Conservation (phyloP, 1,140 invertebrate genomes). For the Phymorhynchus buccinoides region DNA sequence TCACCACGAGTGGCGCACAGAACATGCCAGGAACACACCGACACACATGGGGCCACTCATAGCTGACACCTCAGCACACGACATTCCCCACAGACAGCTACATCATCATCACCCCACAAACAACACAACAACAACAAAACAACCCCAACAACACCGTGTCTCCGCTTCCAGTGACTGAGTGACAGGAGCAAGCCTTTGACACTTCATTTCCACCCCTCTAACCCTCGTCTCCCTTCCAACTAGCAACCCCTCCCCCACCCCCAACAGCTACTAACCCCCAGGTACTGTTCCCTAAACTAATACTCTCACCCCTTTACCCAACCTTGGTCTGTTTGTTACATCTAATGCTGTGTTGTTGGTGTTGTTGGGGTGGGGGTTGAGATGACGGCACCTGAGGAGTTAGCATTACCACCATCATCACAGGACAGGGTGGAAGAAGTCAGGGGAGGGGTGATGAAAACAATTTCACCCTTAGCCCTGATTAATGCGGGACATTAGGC, state of each 20-base stretch:
- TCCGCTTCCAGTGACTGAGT: neutral
- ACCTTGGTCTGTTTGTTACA: neutral
- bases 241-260: neutral
- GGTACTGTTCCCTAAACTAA: neutral
- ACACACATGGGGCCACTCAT: neutral
- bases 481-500: conserved; percentile 40
- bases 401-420: too few relatives aligned
- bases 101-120: neutral
- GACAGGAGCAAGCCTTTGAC: conserved; percentile 11
- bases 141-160: neutral
- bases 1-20: conserved; percentile 28
- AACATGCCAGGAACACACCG: conserved; percentile 2
- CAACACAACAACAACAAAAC: neutral
- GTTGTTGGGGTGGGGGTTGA: too few relatives aligned
- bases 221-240: neutral
- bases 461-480: conserved; percentile 44
- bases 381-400: neutral
- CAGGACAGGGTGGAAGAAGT: neutral
- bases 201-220: neutral
- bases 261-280: neutral
- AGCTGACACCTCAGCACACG: neutral
- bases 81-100: neutral
- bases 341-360: neutral
- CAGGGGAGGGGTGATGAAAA: conserved; percentile 32
- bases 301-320: neutral